phyloP scores from a whole-genome alignment of 2,113 vertebrate species.

The Leptobrachium leishanense region DNA sequence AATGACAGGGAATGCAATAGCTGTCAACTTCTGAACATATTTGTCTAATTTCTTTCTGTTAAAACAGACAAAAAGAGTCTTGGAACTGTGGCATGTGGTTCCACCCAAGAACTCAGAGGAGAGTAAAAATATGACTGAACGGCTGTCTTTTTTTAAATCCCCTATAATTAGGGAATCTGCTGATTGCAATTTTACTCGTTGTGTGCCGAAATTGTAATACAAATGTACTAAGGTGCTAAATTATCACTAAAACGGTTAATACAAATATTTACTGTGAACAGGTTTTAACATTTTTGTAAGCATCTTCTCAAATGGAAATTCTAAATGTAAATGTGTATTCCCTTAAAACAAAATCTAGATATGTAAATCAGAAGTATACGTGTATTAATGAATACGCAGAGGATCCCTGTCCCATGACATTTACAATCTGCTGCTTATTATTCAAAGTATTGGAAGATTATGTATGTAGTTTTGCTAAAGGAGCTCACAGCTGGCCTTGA shows the following conservation, averaged over 20 bases:
- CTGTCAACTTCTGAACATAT: slow-evolving; percentile 40
- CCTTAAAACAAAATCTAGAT: no score
- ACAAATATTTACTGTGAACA: no score
- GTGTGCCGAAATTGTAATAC: neutral
- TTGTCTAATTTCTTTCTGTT: slow-evolving; percentile 44
- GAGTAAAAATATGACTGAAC: slow-evolving; percentile 37
- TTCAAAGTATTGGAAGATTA: no score
- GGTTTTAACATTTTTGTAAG: no score
- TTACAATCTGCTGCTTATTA: no score
- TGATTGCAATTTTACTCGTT: slow-evolving; percentile 56
- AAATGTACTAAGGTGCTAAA: neutral
- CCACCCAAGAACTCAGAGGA: slow-evolving; percentile 43
- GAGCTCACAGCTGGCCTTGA: no score
- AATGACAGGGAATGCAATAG: slow-evolving; percentile 46
- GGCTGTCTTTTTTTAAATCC: slow-evolving; percentile 41
- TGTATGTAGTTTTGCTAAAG: no score
- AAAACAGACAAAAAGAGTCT: slow-evolving; percentile 45
- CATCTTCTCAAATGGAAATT: no score
- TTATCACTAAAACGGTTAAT: neutral
- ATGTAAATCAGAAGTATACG: no score
- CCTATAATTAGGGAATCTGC: slow-evolving; percentile 36
- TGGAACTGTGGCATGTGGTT: slow-evolving; percentile 46
- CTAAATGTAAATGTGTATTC: no score
- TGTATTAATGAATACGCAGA: no score
- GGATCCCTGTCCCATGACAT: no score